These are phyloP conservation scores for Pelochelys cantorii DNA, from an alignment of 2,797 vertebrate genomes.

Conservation along the genomic window DNA sequence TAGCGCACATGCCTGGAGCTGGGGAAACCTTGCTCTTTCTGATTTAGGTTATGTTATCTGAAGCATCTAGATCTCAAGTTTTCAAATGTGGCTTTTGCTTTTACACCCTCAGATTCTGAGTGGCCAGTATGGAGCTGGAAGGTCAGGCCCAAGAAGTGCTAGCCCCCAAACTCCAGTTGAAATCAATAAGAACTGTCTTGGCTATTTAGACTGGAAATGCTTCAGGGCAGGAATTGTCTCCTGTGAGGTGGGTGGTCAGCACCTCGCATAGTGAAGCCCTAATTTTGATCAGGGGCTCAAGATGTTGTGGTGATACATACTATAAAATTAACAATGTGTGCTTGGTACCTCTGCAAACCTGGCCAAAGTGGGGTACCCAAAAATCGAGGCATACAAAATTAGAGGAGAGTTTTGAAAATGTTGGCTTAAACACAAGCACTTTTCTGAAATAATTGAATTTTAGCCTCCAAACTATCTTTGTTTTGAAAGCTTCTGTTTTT, in stretches of 20 bases:
- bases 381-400: background rate
- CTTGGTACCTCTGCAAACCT: fast-evolving
- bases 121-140: background rate
- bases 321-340: background rate
- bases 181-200: background rate
- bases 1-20: too few species aligned
- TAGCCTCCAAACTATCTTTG: too few species aligned
- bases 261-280: fast-evolving
- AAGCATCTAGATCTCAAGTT: background rate
- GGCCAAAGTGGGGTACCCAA: background rate
- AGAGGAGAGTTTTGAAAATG: background rate
- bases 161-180: background rate
- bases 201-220: background rate
- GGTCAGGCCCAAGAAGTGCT: background rate
- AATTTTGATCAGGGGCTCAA: background rate
- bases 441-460: too few species aligned
- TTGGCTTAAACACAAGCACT: background rate
- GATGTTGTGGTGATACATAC: background rate
- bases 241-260: background rate
- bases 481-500: background rate
- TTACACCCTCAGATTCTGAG: background rate
- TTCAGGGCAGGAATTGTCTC: background rate
- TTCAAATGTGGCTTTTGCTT: background rate
- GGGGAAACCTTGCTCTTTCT: background rate
- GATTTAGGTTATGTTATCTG: background rate